A percentile compares a stretch with the other conserved stretches of the same genome.
phyloP scores from a whole-genome alignment of 2,797 vertebrate species.

The Potorous gilbertii region DNA sequence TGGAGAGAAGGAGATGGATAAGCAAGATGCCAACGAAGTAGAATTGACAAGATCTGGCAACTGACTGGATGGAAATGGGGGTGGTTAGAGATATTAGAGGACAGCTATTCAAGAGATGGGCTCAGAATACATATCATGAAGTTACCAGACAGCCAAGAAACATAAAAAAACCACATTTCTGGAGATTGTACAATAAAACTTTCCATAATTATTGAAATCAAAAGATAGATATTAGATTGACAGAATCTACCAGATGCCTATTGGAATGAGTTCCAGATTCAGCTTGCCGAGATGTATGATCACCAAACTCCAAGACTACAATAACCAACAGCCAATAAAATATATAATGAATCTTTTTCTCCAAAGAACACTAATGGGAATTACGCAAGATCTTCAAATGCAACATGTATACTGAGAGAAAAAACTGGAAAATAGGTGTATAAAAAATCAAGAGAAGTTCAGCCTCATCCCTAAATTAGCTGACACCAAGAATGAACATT shows the following conservation, averaged over 20 bases:
- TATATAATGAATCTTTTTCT: background rate
- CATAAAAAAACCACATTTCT: background rate
- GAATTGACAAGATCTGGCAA: background rate
- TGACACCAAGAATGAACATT: background rate
- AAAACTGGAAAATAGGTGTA: background rate
- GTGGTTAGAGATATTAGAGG: background rate
- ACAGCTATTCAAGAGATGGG: background rate
- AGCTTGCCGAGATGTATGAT: background rate
- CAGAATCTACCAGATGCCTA: background rate
- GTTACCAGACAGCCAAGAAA: background rate
- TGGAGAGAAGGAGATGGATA: background rate
- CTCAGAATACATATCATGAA: background rate
- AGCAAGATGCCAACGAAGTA: background rate
- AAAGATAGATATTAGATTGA: background rate
- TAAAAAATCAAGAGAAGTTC: background rate
- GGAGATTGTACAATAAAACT: background rate
- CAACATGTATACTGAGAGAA: background rate
- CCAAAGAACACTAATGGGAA: background rate
- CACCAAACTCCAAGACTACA: background rate
- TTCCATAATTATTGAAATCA: background rate
- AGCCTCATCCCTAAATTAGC: background rate
- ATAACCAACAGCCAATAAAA: background rate
- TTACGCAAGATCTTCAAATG: background rate
- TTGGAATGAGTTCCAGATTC: background rate
- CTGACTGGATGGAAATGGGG: background rate